These are phyloP conservation scores for Archegozetes longisetosus DNA, from an alignment of 1,140 invertebrate genomes.

Conservation along the genomic window DNA sequence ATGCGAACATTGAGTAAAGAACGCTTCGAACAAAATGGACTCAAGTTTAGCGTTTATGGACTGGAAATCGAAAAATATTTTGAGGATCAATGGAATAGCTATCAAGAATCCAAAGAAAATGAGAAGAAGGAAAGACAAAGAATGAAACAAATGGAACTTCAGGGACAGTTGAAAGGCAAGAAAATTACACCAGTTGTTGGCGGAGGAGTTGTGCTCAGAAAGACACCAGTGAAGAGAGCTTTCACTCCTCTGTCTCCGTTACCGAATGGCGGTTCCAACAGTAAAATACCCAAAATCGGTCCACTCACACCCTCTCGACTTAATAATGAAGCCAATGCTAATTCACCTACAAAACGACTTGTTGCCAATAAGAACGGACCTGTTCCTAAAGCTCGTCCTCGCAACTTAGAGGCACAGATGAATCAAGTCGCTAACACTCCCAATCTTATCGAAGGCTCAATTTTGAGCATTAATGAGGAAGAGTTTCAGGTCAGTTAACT, in stretches of 20 bases:
- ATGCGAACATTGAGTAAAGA: conserved; percentile 25
- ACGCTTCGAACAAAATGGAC: conserved; percentile 23
- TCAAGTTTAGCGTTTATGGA: conserved; percentile 5
- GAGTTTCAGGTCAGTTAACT: not conserved
- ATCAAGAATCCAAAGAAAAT: not conserved
- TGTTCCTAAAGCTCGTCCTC: not conserved
- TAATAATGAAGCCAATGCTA: not conserved
- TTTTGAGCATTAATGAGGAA: not conserved
- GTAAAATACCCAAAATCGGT: not conserved
- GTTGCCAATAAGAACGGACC: not conserved
- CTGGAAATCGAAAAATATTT: conserved; percentile 6
- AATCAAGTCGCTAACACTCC: not conserved
- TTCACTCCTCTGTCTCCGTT: not conserved
- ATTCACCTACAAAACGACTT: not conserved
- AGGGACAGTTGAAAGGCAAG: not conserved
- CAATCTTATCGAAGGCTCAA: not conserved
- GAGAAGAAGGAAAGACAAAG: not conserved
- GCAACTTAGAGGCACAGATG: not conserved
- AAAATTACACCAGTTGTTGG: not conserved
- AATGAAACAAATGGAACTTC: not conserved
- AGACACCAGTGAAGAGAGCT: not conserved
- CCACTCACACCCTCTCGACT: not conserved
- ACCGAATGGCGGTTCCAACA: not conserved
- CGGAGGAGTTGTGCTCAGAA: not conserved
- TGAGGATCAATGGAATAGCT: conserved; percentile 1